Evolutionary conservation across 1,140 invertebrate genomes (phyloP).

Genomic region (Phortica variegata): DNA sequence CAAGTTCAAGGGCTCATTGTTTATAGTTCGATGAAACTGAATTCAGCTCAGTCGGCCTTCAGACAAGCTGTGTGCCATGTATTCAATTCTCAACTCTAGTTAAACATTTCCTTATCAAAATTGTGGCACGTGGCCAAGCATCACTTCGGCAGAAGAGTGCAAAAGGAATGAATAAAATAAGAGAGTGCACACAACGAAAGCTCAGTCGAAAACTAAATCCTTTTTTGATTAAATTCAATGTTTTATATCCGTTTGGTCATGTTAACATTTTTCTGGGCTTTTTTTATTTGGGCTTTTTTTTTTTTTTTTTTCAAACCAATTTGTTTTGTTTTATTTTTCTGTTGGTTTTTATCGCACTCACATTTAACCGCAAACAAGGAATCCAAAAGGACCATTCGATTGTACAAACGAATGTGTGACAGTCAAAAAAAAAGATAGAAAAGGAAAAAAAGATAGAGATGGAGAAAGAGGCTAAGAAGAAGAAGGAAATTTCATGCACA

Average conservation of each 20-base stretch:
- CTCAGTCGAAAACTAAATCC: slow-evolving; percentile 37
- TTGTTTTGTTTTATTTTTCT: slow-evolving; percentile 35
- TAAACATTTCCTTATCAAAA: too few relatives aligned
- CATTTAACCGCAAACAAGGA: slow-evolving; percentile 7
- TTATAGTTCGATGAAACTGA: too few relatives aligned
- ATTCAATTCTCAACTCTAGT: too few relatives aligned
- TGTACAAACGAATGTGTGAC: slow-evolving; percentile 1
- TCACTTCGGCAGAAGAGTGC: too few relatives aligned
- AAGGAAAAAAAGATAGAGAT: slow-evolving; percentile 27
- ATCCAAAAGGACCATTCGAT: too few relatives aligned
- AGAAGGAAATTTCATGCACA: too few relatives aligned
- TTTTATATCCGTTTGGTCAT: slow-evolving; percentile 47
- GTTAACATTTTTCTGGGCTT: slow-evolving; percentile 52
- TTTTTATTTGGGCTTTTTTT: too few relatives aligned
- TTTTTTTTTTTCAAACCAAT: slow-evolving; percentile 53
- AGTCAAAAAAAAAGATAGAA: slow-evolving; percentile 50
- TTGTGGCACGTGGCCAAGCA: too few relatives aligned
- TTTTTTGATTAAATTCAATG: slow-evolving; percentile 55
- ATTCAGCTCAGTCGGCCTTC: too few relatives aligned
- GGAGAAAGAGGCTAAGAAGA: slow-evolving; percentile 15
- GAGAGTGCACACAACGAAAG: slow-evolving; percentile 1
- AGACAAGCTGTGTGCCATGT: too few relatives aligned
- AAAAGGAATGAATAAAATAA: too few relatives aligned
- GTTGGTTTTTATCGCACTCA: slow-evolving; percentile 4
- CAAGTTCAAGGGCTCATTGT: too few relatives aligned